A percentile compares a stretch with the other conserved stretches of the same genome.
These are phyloP conservation scores for Conomelus anceps DNA, from an alignment of 2,888 invertebrate species.

Conservation along the genomic window DNA sequence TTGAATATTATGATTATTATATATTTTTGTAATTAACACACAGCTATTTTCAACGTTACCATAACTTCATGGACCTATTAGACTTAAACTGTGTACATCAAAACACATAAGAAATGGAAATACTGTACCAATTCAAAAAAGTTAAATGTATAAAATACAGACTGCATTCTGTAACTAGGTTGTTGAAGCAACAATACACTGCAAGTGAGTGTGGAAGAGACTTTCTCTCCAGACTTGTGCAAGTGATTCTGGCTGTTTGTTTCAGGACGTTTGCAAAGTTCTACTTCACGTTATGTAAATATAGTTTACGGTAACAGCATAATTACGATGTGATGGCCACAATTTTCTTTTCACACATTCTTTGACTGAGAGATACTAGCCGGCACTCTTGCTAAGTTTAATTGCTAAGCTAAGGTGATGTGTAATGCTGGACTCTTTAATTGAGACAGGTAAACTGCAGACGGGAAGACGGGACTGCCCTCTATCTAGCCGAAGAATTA, in stretches of 20 bases:
- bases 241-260: background rate
- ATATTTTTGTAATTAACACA: no score
- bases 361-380: no score
- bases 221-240: background rate
- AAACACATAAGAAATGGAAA: no score
- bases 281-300: background rate
- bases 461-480: background rate
- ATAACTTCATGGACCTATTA: no score
- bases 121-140: background rate
- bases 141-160: background rate
- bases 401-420: background rate
- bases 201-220: background rate
- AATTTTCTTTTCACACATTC: background rate
- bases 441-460: background rate
- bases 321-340: background rate
- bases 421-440: background rate
- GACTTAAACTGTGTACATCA: no score
- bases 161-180: background rate
- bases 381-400: background rate
- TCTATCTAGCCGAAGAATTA: background rate
- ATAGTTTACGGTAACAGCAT: background rate
- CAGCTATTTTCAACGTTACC: no score
- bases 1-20: no score
- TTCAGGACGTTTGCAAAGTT: background rate
- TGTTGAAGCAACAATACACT: background rate